Evolutionary conservation across 2,888 invertebrate genomes (phyloP).

Genomic region (Eutolmus rufibarbis): DNA sequence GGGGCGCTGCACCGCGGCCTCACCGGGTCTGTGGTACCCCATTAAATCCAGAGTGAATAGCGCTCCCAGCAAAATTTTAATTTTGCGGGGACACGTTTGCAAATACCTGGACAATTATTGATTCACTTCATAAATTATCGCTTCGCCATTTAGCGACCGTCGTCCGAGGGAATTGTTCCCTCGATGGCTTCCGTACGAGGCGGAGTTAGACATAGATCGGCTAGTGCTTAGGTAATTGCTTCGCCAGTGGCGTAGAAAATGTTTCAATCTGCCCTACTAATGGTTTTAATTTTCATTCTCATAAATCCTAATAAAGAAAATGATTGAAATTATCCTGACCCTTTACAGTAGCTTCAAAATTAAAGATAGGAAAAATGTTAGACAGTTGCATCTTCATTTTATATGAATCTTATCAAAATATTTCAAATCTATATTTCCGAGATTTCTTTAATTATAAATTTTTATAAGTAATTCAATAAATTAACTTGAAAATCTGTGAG

Average conservation of each 20-base stretch:
- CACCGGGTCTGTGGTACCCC: not conserved
- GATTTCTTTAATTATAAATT: no score
- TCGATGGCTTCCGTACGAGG: not conserved
- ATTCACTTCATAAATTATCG: slow-evolving; percentile 38
- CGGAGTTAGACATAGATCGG: not conserved
- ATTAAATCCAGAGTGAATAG: not conserved
- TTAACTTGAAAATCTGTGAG: no score
- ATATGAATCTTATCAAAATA: no score
- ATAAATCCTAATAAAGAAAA: no score
- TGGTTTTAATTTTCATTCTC: no score
- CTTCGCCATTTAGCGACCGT: not conserved
- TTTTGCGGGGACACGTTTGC: not conserved
- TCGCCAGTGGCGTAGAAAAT: not conserved
- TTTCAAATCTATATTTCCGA: no score
- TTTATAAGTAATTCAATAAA: no score
- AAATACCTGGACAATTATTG: slow-evolving; percentile 32
- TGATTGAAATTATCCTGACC: no score
- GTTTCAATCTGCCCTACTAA: not conserved
- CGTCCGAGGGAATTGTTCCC: not conserved
- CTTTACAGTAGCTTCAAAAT: no score
- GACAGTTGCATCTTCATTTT: no score
- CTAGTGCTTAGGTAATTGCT: not conserved
- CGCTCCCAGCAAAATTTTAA: not conserved
- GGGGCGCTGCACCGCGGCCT: not conserved
- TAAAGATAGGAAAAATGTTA: no score